These are phyloP conservation scores for Lagopus leucura DNA, from an alignment of 2,113 vertebrate species.

Conservation along the genomic window DNA sequence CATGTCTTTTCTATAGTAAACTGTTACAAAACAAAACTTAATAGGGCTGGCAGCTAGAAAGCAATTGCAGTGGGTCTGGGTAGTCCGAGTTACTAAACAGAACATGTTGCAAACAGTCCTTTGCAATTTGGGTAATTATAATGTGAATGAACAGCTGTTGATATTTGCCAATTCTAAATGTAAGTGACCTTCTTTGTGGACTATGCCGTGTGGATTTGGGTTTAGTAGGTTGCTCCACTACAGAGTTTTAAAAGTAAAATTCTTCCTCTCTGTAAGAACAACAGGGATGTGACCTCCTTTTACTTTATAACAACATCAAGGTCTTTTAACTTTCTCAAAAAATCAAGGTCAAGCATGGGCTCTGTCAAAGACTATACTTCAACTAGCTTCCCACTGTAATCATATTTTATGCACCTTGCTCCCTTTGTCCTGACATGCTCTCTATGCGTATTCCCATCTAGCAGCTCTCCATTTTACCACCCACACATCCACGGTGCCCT, in stretches of 20 bases:
- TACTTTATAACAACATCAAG: neutral
- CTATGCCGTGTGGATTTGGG: neutral
- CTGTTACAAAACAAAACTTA: conserved; percentile 14
- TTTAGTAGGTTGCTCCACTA: neutral
- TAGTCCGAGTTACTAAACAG: neutral
- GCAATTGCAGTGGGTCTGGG: neutral
- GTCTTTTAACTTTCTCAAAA: neutral
- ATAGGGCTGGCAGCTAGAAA: conserved; percentile 18
- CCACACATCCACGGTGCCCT: neutral
- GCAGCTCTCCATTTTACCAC: neutral
- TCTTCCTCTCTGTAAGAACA: neutral
- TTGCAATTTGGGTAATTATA: conserved; percentile 1
- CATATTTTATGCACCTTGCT: neutral
- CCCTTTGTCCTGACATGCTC: neutral
- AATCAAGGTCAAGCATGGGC: neutral
- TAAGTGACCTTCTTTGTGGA: neutral
- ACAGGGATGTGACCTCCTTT: neutral
- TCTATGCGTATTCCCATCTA: neutral
- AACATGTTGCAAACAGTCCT: neutral
- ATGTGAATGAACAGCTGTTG: conserved; percentile 16
- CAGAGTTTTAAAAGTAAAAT: neutral
- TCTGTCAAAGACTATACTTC: neutral
- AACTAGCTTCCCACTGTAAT: neutral
- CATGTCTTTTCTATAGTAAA: conserved; percentile 21
- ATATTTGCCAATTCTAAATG: neutral